Evolutionary conservation across 2,888 invertebrate species (phyloP), one percentile per base, ranked within the genome.

Genomic region (Drosophila neonasuta): DNA sequence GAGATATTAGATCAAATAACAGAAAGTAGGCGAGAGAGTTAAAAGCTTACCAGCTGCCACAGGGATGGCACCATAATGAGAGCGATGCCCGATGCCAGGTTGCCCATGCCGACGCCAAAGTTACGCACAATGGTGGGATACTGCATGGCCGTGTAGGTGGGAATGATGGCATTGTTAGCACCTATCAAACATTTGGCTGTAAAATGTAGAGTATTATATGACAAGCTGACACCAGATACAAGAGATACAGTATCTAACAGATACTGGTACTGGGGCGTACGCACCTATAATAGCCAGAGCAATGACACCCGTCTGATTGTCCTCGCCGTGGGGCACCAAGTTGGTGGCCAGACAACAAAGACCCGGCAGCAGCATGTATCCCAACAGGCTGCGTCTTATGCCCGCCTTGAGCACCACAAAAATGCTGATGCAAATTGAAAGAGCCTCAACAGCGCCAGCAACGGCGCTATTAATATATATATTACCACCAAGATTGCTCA

Each of bases 21-120:
- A 30, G 10, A 9, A 42, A 8, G 29, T 24, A 11, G 5, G 7
- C 24, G 24, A 6, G 9, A 34, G 6, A 24, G n/a, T 62, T 2
- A 0, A 15, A 17, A 24, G 11, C 93, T 93, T 90, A 95, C 95
- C 92, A 95, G 89, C 86, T 94, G 92, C 95, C 95, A 96, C 81
- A 96, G 92, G 89, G 95, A 96, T 1, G 96, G 96, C 39, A 96
- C 95, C 91, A 92, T 91, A 88, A 96, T 95, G 50, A 96, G 91
- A 1, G 94, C 96, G n/a, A 95, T 90, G 13, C 96, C 95, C 0
- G 95, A 94, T 1, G 95, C 93, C 62, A 95, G 93, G 86, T 96
- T 96, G 72, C 95, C 95, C 59, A 94, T 94, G 9, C 95, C 95
- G 13, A 95, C 93, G 2, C 95, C 95, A 36, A 94, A 92, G 79